Base-by-base conservation (phyloP, 2,888 invertebrate species). In the Cheilosia urbana region DNA sequence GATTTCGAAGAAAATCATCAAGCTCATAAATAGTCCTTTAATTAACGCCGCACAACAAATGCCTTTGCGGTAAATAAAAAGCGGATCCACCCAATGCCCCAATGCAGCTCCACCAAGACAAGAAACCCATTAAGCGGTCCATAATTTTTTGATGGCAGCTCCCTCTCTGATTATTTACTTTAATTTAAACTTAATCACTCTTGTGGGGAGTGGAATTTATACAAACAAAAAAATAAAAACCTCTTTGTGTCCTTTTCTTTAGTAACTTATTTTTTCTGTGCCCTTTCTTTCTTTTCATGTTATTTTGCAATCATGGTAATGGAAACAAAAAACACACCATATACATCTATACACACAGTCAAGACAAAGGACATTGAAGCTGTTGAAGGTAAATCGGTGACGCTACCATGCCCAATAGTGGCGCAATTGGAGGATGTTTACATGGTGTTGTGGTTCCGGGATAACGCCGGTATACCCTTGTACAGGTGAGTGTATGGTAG, bases 371-470 rank as follows among this genome's bases (percentile, higher is more conserved):
- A 96, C 92, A 94, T 97, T 89, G 96, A 96, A 92, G 97, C 97
- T 34, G 97, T 97, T 88, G 96, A 97, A 92, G 97, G 97, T 69
- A 96, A 96, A 93, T 95, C 95, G 91, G 96, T 97, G 81, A 96
- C 96, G 93, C 94, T 97, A 91, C 97, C 97, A 42, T 98, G 97
- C 92, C 96, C 97, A 93, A 96, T 97, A 84, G 95, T 95, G 87
- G 96, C 97, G 58, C 95, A 96, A 45, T 95, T 96, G 92, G 97
- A 97, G 93, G 96, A 96, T 92, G 96, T 97, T 88, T 96, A 97
- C 93, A 97, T 97, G 96, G 97, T 97, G 87, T 95, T 97, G 92
- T 97, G 97, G 97, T 97, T 97, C 93, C 95, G 96, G 89, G 96
- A 97, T 90, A 96, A 96, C 89, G 96, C 96, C 69, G 97, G 97